Conservation (phyloP, 2,113 vertebrate species). For the Barbus barbus region DNA sequence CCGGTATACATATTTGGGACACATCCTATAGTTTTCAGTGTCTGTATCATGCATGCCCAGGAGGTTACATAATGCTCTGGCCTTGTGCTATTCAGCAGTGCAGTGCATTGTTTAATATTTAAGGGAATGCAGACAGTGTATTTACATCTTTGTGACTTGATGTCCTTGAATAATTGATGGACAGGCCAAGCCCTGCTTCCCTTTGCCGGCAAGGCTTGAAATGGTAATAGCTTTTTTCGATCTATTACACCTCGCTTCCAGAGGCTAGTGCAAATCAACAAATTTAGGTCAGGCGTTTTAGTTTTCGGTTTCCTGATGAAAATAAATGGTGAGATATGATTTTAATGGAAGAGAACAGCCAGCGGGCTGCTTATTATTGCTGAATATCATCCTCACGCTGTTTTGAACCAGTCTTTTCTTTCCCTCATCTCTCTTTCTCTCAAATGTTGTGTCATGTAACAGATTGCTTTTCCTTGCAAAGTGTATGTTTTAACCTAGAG, state of each 20-base stretch:
- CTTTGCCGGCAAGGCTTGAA: constrained; percentile 7
- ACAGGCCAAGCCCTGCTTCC: not conserved
- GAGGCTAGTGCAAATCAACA: constrained; percentile 4
- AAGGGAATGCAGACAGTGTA: constrained; percentile 4
- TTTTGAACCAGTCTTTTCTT: not conserved
- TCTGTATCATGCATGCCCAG: not conserved
- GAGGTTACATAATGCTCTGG: constrained; percentile 11
- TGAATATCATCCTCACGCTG: not conserved
- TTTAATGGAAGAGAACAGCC: constrained; percentile 26
- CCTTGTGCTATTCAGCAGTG: not conserved
- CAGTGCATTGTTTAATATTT: constrained; percentile 15
- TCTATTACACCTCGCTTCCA: constrained; percentile 21
- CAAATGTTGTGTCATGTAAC: constrained; percentile 15
- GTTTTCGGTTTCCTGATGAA: constrained; percentile 20
- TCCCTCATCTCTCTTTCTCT: constrained; percentile 12
- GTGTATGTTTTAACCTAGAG: not conserved
- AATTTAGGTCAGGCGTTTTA: constrained; percentile 11
- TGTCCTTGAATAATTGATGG: constrained; percentile 38
- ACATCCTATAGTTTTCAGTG: not conserved
- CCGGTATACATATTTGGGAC: no score
- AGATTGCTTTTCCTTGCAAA: not conserved
- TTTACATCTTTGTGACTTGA: constrained; percentile 25
- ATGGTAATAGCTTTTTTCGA: constrained; percentile 33
- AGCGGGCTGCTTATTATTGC: constrained; percentile 10
- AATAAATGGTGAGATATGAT: not conserved